Conservation (phyloP, 2,888 invertebrate species). For the Metopia argyrocephala region DNA sequence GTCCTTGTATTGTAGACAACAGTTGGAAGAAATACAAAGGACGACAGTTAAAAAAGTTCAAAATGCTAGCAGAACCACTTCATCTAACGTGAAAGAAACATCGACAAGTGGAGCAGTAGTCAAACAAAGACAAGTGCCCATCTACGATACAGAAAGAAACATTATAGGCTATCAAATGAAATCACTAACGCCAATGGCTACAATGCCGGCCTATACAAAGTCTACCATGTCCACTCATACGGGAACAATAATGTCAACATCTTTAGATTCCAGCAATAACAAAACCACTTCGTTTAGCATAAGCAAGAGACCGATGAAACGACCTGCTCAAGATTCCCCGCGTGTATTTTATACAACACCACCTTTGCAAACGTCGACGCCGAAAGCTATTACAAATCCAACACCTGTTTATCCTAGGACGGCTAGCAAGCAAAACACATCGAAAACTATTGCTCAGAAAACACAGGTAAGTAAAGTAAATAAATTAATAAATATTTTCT, state of each 20-base stretch:
- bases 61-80: neutral
- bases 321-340: conserved; percentile 66
- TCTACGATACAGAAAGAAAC: conserved; percentile 65
- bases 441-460: conserved; percentile 47
- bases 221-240: conserved; percentile 58
- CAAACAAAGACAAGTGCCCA: conserved; percentile 59
- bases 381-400: conserved; percentile 50
- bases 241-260: conserved; percentile 57
- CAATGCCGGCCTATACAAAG: conserved; percentile 51
- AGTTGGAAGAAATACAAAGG: conserved; percentile 9
- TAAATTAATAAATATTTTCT: neutral
- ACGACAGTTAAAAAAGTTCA: conserved; percentile 39
- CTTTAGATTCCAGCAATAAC: conserved; percentile 23
- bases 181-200: conserved; percentile 18
- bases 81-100: conserved; percentile 19
- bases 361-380: conserved; percentile 64
- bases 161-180: conserved; percentile 67
- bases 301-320: conserved; percentile 41
- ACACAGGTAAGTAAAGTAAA: conserved; percentile 50
- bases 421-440: neutral
- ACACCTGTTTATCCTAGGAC: conserved; percentile 4
- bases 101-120: neutral
- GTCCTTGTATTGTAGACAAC: conserved; percentile 3
- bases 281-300: conserved; percentile 12
- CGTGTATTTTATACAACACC: conserved; percentile 66